These are phyloP conservation scores for Camelus dromedarius DNA, from an alignment of 2,113 vertebrate species.

Conservation along the genomic window DNA sequence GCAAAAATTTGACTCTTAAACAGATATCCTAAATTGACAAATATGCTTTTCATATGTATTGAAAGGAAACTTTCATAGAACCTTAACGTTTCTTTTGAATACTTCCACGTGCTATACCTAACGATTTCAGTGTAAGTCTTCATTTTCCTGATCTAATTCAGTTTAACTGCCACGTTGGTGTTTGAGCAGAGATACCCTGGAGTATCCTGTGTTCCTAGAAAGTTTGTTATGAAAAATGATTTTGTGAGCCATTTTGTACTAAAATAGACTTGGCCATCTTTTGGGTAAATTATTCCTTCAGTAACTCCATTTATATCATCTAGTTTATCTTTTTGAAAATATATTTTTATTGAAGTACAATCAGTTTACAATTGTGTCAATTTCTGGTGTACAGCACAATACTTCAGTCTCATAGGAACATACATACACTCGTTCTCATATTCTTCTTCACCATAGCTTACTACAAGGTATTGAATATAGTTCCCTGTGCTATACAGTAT, in stretches of 20 bases:
- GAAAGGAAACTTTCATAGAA: neutral
- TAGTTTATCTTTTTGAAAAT: neutral
- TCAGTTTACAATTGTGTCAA: too few species aligned
- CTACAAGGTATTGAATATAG: too few species aligned
- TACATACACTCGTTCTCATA: too few species aligned
- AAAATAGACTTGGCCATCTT: neutral
- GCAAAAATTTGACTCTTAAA: neutral
- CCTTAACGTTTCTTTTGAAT: constrained; percentile 40
- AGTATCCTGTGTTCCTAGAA: constrained; percentile 1
- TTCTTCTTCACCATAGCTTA: too few species aligned
- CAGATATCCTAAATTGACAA: neutral
- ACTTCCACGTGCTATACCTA: neutral
- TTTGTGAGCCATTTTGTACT: constrained; percentile 35
- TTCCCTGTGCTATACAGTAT: too few species aligned
- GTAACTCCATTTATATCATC: neutral
- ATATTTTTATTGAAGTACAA: too few species aligned
- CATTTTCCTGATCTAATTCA: constrained; percentile 43
- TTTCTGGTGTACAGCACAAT: too few species aligned
- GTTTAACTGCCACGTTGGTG: neutral
- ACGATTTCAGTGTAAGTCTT: constrained; percentile 26
- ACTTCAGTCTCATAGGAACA: too few species aligned
- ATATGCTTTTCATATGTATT: neutral
- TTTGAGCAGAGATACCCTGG: neutral
- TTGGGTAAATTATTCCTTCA: constrained; percentile 27
- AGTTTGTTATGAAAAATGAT: neutral